Base-by-base conservation (phyloP, 2,888 invertebrate species). In the Lamellibrachia columna region DNA sequence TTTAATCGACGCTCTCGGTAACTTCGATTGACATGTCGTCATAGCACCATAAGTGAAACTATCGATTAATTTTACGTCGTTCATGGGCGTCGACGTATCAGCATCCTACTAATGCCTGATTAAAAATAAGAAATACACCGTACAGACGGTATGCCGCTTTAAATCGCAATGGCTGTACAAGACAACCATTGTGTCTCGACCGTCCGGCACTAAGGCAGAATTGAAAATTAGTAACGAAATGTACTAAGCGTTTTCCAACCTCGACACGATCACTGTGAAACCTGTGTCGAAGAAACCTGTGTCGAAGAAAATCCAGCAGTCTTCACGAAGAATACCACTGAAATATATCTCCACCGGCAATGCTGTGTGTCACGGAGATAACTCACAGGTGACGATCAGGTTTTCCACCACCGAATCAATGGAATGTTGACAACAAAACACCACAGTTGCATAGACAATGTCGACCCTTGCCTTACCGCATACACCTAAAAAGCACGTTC, bases 401-500 rank as follows among this genome's bases (percentile, higher is more conserved):
- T 22, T 75, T 75, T 22, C 75, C 22, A 75, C 22, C 22, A 75
- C 75, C 75, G 22, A n/a, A 22, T 75, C 15, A 75, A 15, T 75
- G 75, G 75, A 75, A 75, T 75, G 75, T 75, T 75, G 75, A 75
- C 75, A 75, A 75, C 75, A 11, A 75, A 75, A 15, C 75, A 22
- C n/a, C 75, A n/a, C 75, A 75, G 75, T 75, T 75, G 75, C 75
- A 75, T 75, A 75, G 75, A 75, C 11, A 75, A 75, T 22, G 75
- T 15, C 75, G 3, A 3, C 75, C 15, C 75, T 15, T 15, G n/a
- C 75, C 15, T 40, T 40, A 40, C 1, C 40, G 40, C 22, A 75
- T n/a, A 15, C 75, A 55, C 55, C 9, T 7, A 15, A 22, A 1
- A 75, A 15, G 22, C 22, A 22, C n/a, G 15, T 75, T 75, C 6